Evolutionary conservation across 2,797 vertebrate species (phyloP).

Genomic region (Pitangus sulphuratus): DNA sequence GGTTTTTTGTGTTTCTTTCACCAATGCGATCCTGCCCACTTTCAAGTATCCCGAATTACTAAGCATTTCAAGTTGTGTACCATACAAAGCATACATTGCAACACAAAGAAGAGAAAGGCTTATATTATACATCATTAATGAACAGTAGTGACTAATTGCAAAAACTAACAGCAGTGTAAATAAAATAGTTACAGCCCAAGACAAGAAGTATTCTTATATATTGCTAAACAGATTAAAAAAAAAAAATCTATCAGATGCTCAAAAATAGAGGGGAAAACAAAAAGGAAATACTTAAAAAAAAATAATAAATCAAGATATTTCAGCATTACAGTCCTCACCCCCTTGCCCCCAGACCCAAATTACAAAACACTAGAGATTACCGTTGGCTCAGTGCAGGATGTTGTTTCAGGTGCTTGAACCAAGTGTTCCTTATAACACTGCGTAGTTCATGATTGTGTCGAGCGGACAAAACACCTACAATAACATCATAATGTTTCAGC

Average conservation of each 20-base stretch:
- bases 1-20: background rate
- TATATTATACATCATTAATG: background rate
- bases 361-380: slow-evolving; percentile 66
- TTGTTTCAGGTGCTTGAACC: slow-evolving; percentile 87
- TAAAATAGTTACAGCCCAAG: background rate
- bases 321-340: background rate
- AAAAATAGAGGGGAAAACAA: background rate
- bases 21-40: background rate
- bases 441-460: slow-evolving; percentile 89
- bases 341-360: background rate
- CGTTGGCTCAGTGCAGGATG: slow-evolving; percentile 85
- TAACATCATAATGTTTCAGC: slow-evolving; percentile 81
- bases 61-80: background rate
- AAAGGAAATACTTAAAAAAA: background rate
- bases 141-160: background rate
- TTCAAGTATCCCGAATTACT: background rate
- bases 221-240: background rate
- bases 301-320: background rate
- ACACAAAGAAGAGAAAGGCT: background rate
- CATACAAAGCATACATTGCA: background rate
- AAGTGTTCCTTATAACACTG: slow-evolving; percentile 89
- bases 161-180: background rate
- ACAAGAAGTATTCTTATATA: background rate
- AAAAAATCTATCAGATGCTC: background rate
- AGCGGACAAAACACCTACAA: slow-evolving; percentile 94